Evolutionary conservation across 2,888 invertebrate genomes (phyloP).

Genomic region (Tetranychus piercei): DNA sequence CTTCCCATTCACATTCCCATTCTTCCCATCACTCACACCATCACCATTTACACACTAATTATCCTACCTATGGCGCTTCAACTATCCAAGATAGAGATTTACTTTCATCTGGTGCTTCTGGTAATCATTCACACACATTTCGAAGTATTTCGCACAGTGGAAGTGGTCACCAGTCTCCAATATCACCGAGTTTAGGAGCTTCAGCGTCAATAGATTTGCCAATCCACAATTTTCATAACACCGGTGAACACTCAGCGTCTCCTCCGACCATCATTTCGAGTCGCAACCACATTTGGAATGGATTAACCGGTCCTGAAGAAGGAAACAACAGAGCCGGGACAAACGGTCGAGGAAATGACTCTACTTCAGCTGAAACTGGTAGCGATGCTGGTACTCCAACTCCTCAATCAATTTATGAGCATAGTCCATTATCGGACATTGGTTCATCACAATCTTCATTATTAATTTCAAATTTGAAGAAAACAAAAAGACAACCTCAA

Average conservation of each 20-base stretch:
- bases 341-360: background rate
- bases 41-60: background rate
- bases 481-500: constrained; percentile 20
- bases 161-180: background rate
- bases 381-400: background rate
- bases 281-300: background rate
- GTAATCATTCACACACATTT: background rate
- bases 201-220: background rate
- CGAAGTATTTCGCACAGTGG: background rate
- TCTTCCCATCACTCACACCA: background rate
- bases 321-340: background rate
- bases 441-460: background rate
- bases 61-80: background rate
- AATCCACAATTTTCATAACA: background rate
- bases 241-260: background rate
- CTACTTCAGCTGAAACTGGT: background rate
- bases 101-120: background rate
- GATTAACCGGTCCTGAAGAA: background rate
- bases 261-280: background rate
- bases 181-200: background rate
- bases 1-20: background rate
- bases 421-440: background rate
- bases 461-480: constrained; percentile 10
- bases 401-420: background rate
- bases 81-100: background rate